A percentile compares a stretch with the other conserved stretches of the same genome.
phyloP scores from a whole-genome alignment of 2,113 vertebrate species.

The Clarias macrocephalus region DNA sequence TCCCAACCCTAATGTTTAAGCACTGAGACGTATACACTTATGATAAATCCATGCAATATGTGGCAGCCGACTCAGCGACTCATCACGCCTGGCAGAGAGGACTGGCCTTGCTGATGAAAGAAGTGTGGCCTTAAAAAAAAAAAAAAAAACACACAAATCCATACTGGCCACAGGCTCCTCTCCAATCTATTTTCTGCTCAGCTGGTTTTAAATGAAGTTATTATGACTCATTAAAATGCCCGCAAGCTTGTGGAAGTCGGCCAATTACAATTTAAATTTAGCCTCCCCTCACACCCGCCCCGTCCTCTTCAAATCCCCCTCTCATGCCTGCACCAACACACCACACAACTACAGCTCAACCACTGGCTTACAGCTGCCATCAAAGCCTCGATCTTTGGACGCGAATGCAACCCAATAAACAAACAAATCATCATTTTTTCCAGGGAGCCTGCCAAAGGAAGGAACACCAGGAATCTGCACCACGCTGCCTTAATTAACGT shows the following conservation, averaged over 20 bases:
- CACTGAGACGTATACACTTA: conserved; percentile 23
- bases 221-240: conserved; percentile 99
- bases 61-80: conserved; percentile 27
- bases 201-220: conserved; percentile 99
- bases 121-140: conserved; percentile 60
- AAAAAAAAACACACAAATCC: conserved; percentile 84
- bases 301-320: conserved; percentile 64
- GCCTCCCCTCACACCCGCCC: conserved; percentile 76
- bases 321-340: conserved; percentile 59
- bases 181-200: conserved; percentile 99
- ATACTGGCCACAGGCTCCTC: conserved; percentile 98
- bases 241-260: conserved; percentile 99
- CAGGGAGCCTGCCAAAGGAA: conserved; percentile 43
- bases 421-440: conserved; percentile 57
- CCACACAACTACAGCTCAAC: conserved; percentile 50
- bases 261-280: conserved; percentile 99
- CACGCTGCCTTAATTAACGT: conserved; percentile 41
- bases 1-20: not conserved
- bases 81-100: conserved; percentile 17
- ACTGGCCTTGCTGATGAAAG: conserved; percentile 39
- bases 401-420: conserved; percentile 54
- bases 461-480: conserved; percentile 38
- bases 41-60: conserved; percentile 43
- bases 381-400: conserved; percentile 53
- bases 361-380: conserved; percentile 59